Conservation (phyloP, 2,113 vertebrate genomes). For the Diphyllodes magnificus region DNA sequence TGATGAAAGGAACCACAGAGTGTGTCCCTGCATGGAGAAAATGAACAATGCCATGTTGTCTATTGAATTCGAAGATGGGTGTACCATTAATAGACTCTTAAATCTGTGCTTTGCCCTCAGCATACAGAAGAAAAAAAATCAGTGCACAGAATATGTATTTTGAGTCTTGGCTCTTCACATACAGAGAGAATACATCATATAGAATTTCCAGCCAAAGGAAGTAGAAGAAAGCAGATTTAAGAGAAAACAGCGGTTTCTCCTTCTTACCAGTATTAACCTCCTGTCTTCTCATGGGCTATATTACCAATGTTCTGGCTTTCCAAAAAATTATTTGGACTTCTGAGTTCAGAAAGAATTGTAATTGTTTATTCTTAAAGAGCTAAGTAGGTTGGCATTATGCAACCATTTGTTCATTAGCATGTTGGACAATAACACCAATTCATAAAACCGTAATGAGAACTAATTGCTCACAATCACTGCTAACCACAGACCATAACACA, state of each 20-base stretch:
- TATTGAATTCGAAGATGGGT: background rate
- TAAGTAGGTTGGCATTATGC: background rate
- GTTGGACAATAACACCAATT: background rate
- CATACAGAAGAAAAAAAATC: background rate
- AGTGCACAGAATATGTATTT: background rate
- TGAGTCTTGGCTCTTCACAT: background rate
- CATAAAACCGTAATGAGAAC: background rate
- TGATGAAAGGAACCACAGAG: background rate
- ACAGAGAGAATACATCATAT: background rate
- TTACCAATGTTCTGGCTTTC: background rate
- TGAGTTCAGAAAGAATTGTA: background rate
- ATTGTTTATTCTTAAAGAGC: background rate
- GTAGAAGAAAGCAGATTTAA: background rate
- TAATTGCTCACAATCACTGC: background rate
- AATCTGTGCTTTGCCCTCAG: background rate
- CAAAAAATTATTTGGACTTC: background rate
- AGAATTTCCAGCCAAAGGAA: background rate
- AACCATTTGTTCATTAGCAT: background rate
- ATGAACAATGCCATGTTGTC: fast-evolving
- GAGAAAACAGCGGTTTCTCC: background rate
- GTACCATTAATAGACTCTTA: background rate
- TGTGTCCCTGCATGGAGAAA: background rate
- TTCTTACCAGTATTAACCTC: background rate
- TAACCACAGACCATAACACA: background rate
- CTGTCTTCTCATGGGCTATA: background rate